Evolutionary conservation across 2,797 vertebrate species (phyloP), one percentile per base, ranked within the genome.

Genomic region (Pagetopsis macropterus): DNA sequence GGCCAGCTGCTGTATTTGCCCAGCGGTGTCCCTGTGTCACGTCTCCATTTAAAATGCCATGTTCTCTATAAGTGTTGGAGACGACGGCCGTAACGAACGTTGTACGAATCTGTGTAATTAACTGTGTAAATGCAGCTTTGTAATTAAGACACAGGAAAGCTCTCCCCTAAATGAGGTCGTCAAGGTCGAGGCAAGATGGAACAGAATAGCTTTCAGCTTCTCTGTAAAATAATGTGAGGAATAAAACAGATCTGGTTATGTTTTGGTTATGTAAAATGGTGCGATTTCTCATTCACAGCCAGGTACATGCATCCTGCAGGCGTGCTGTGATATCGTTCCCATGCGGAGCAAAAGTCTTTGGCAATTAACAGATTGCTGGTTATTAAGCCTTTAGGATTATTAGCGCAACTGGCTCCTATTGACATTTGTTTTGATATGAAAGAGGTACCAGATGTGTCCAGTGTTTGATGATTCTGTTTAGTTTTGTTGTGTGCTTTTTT

Each of bases 91-190:
- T 87, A 88, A 91, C 76, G 70, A 89, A 89, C 59, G 68, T 67
- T 49, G 88, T 19, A 19, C 19, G 19, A 19, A 88, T 81, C 84
- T 52, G 83, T 85, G 89, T 93, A 94, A 95, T 94, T 94, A 93
- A 91, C 88, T 91, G 90, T 87, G 89, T 92, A 90, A 94, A 93
- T 62, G 81, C 78, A 86, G 87, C 73, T 87, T 90, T 92, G 81
- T 93, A 93, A 95, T 94, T 94, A 94, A 93, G 87, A 94, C 84
- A 77, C 70, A 79, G 85, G 71, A 91, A 92, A 88, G 81, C 87
- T 91, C 84, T 90, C 83, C 82, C 81, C 76, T 73, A 87, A 92
- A 94, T 91, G 84, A 88, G 87, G 90, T 89, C 77, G 60, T 85
- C 81, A 89, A 90, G 92, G 92, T 94, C 88, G 72, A 84, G 75